Conservation (phyloP, 2,113 vertebrate genomes). For the Ammodytes marinus region DNA sequence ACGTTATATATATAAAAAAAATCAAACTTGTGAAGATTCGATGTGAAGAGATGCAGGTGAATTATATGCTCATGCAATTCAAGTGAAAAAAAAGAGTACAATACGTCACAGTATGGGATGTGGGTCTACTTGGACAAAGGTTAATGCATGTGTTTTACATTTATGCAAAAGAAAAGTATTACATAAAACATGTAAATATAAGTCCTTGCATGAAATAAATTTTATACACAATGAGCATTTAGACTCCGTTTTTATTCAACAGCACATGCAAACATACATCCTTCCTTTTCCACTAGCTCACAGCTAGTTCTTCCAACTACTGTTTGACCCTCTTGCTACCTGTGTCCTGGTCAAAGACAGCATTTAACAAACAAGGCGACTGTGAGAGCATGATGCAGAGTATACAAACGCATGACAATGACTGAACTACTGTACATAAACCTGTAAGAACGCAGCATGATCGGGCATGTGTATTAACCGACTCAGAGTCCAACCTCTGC, state of each 20-base stretch:
- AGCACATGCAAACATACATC: slow-evolving; percentile 80
- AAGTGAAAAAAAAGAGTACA: slow-evolving; percentile 76
- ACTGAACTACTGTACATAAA: slow-evolving; percentile 69
- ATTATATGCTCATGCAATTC: slow-evolving; percentile 85
- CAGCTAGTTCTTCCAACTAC: slow-evolving; percentile 49
- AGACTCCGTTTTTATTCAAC: slow-evolving; percentile 86
- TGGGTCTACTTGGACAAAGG: slow-evolving; percentile 90
- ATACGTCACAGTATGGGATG: slow-evolving; percentile 84
- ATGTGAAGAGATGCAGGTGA: slow-evolving; percentile 78
- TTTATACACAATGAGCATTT: slow-evolving; percentile 90
- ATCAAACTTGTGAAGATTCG: slow-evolving; percentile 75
- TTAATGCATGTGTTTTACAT: slow-evolving; percentile 96
- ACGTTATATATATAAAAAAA: slow-evolving; percentile 67
- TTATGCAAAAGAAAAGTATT: slow-evolving; percentile 94
- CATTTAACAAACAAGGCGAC: slow-evolving; percentile 44
- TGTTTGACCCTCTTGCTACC: slow-evolving; percentile 52
- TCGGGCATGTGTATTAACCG: slow-evolving; percentile 79
- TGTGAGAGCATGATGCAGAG: slow-evolving; percentile 77
- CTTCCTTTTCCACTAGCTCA: slow-evolving; percentile 58
- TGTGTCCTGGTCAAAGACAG: slow-evolving; percentile 54
- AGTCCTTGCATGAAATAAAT: slow-evolving; percentile 99
- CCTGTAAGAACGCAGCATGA: slow-evolving; percentile 73
- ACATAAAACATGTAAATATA: slow-evolving; percentile 86
- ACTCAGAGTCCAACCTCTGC: slow-evolving; percentile 62
- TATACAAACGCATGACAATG: slow-evolving; percentile 75